Evolutionary conservation across 1,140 invertebrate genomes (phyloP).

Genomic region (Lanistes nyassanus): DNA sequence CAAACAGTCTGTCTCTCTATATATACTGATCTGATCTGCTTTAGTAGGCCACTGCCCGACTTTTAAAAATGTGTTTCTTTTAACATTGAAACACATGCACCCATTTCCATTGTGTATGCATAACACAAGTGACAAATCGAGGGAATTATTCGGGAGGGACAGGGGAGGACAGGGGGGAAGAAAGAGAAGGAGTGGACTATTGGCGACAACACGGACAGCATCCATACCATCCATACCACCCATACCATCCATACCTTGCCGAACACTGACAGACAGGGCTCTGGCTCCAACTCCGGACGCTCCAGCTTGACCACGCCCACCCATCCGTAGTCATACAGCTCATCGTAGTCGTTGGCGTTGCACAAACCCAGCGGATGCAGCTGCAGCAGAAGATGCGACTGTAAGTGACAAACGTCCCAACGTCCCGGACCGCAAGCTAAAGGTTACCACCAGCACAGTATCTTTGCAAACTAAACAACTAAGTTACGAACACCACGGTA

Average conservation of each 20-base stretch:
- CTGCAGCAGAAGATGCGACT: conserved; percentile 40
- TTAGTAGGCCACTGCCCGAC: too few species aligned
- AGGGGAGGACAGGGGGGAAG: neutral
- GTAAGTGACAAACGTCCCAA: too few species aligned
- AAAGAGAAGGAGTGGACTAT: neutral
- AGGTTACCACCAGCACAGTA: too few species aligned
- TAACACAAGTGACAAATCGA: neutral
- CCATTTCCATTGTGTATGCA: too few species aligned
- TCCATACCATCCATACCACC: neutral
- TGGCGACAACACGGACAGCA: neutral
- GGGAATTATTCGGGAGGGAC: conserved; percentile 1
- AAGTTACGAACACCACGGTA: too few species aligned
- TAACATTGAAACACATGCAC: too few species aligned
- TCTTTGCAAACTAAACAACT: too few species aligned
- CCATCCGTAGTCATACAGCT: conserved; percentile 52
- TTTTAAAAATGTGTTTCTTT: too few species aligned
- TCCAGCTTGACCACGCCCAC: conserved; percentile 62
- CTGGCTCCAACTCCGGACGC: conserved; percentile 39
- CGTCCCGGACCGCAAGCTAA: too few species aligned
- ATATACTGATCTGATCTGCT: too few species aligned
- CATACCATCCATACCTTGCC: conserved; percentile 48
- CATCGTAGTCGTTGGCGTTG: conserved; percentile 50
- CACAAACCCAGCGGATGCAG: conserved; percentile 61
- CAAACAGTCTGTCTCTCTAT: neutral
- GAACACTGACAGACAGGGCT: conserved; percentile 54